Conservation (phyloP, 2,113 vertebrate genomes). For the Mystacornis crossleyi region DNA sequence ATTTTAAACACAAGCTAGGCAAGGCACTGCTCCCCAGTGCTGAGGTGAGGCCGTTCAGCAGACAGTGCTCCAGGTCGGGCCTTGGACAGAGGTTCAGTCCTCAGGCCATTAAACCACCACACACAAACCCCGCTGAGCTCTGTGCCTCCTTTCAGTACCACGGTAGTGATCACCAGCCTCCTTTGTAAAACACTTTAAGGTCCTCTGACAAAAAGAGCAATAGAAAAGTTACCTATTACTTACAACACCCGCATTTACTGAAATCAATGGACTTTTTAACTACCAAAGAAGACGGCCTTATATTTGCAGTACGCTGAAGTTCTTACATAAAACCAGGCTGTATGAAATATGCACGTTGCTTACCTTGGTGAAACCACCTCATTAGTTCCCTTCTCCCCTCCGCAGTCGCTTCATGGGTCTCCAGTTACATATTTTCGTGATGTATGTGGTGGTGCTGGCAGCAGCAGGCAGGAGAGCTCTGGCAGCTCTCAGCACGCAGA, state of each 20-base stretch:
- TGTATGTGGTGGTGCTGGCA: background rate
- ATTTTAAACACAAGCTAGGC: background rate
- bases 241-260: background rate
- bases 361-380: slow-evolving; percentile 47
- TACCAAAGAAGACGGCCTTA: background rate
- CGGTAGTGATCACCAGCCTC: background rate
- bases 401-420: background rate
- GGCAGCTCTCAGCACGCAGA: background rate
- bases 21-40: background rate
- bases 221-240: background rate
- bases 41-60: background rate
- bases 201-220: background rate
- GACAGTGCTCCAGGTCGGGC: accelerated
- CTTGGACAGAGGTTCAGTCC: background rate
- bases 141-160: background rate
- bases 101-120: background rate
- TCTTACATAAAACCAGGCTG: background rate
- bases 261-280: slow-evolving; percentile 12
- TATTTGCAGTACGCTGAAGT: background rate
- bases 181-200: background rate
- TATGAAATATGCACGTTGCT: slow-evolving; percentile 17
- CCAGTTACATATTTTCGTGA: slow-evolving; percentile 15
- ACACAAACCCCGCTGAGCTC: background rate
- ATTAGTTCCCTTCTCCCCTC: slow-evolving; percentile 26
- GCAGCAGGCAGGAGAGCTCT: background rate